Evolutionary conservation across 2,113 vertebrate species (phyloP).

Genomic region (Paramisgurnus dabryanus): DNA sequence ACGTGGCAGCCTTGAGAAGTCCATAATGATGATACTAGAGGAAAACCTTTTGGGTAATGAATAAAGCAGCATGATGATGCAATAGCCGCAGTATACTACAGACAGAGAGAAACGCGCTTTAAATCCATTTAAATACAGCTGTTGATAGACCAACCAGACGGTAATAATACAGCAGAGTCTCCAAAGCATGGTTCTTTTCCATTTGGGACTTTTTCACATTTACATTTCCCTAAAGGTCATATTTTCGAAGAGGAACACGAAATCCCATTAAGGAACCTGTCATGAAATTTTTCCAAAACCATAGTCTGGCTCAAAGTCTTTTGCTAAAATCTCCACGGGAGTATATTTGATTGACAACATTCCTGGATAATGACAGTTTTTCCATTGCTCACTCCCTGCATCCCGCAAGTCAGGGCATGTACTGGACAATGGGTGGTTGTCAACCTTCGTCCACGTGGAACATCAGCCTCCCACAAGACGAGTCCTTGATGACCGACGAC

Average conservation of each 20-base stretch:
- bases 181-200: constrained; percentile 22
- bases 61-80: constrained; percentile 44
- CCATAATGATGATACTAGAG: constrained; percentile 5
- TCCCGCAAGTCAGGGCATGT: constrained; percentile 34
- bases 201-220: constrained; percentile 33
- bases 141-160: constrained; percentile 47
- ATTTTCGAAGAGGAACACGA: not conserved
- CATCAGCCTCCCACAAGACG: constrained; percentile 3
- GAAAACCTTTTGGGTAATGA: constrained; percentile 38
- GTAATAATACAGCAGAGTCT: constrained; percentile 43
- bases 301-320: not conserved
- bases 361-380: constrained; percentile 43
- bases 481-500: not conserved
- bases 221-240: constrained; percentile 5
- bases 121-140: constrained; percentile 34
- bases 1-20: constrained; percentile 20
- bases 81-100: constrained; percentile 21
- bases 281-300: not conserved
- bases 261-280: constrained; percentile 19
- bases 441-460: constrained; percentile 18
- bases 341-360: constrained; percentile 30
- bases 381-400: not conserved
- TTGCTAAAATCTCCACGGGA: not conserved
- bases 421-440: constrained; percentile 26
- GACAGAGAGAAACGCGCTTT: constrained; percentile 18